Evolutionary conservation across 2,113 vertebrate species (phyloP).

Genomic region (Catharus fuscescens): DNA sequence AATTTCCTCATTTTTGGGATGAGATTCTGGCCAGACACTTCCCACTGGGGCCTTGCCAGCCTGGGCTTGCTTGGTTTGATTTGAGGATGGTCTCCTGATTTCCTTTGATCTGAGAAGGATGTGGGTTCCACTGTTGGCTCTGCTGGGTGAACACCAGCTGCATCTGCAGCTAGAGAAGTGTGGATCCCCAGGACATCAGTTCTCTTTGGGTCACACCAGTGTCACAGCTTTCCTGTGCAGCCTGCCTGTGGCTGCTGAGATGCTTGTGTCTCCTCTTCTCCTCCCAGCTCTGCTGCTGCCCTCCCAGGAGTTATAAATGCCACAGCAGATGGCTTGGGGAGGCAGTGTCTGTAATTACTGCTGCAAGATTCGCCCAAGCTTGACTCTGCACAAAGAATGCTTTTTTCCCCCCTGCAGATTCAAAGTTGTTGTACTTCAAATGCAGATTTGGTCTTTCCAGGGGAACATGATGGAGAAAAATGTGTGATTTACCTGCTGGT

Average conservation of each 20-base stretch:
- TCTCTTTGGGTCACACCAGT: not conserved
- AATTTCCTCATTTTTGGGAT: not conserved
- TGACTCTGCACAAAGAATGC: not conserved
- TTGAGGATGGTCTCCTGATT: not conserved
- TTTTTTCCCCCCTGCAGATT: not conserved
- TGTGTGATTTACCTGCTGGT: not conserved
- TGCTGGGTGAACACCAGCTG: rapidly evolving
- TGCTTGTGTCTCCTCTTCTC: not conserved
- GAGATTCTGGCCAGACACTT: not conserved
- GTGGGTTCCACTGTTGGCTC: not conserved
- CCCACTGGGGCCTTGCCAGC: not conserved
- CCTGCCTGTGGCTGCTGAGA: not conserved
- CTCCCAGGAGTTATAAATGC: constrained; percentile 52
- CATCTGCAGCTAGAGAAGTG: not conserved
- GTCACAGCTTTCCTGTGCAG: not conserved
- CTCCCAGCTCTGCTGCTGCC: constrained; percentile 23
- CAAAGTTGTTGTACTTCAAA: not conserved
- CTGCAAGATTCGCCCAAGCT: constrained; percentile 14
- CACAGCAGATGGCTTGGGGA: constrained; percentile 59
- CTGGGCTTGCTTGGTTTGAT: not conserved
- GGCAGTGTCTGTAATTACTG: constrained; percentile 36
- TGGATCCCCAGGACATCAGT: not conserved
- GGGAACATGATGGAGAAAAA: not conserved
- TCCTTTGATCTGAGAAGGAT: not conserved
- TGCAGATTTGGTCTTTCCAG: constrained; percentile 47